Evolutionary conservation across 2,888 invertebrate species (phyloP).

Genomic region (Proisotoma minuta): DNA sequence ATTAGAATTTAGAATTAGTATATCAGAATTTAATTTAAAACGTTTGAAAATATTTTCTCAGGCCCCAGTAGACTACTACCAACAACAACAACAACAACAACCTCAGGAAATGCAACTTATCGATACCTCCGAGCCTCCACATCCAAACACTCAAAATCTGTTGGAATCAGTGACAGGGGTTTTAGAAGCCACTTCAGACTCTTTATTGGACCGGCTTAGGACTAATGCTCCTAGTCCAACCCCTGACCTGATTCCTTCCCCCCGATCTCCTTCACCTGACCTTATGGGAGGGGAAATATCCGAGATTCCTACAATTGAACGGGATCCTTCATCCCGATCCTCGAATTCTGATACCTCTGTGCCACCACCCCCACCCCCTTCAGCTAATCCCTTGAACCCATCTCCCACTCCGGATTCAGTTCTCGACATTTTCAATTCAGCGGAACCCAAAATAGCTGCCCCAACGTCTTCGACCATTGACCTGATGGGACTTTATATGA

Average conservation of each 20-base stretch:
- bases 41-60: too few species aligned
- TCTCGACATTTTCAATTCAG: constrained; percentile 47
- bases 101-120: constrained; percentile 8
- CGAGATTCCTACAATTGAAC: too few species aligned
- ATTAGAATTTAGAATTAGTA: too few species aligned
- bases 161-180: constrained; percentile 80
- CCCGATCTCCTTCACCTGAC: constrained; percentile 61
- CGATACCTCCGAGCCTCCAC: constrained; percentile 53
- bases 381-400: constrained; percentile 45
- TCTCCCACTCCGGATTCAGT: constrained; percentile 41
- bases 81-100: constrained; percentile 36
- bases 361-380: constrained; percentile 41
- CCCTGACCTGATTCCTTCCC: constrained; percentile 59
- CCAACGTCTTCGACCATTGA: constrained; percentile 28
- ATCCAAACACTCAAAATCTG: constrained; percentile 74
- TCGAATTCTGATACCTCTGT: constrained; percentile 44
- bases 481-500: constrained; percentile 44
- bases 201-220: constrained; percentile 74
- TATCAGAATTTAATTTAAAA: constrained; percentile 20
- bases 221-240: constrained; percentile 83
- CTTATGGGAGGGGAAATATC: too few species aligned
- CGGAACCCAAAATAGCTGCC: neutral
- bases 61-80: constrained; percentile 14
- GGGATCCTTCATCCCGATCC: constrained; percentile 61
- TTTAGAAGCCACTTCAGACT: constrained; percentile 80